phyloP scores from a whole-genome alignment of 2,113 vertebrate genomes.

The Nibea coibor region DNA sequence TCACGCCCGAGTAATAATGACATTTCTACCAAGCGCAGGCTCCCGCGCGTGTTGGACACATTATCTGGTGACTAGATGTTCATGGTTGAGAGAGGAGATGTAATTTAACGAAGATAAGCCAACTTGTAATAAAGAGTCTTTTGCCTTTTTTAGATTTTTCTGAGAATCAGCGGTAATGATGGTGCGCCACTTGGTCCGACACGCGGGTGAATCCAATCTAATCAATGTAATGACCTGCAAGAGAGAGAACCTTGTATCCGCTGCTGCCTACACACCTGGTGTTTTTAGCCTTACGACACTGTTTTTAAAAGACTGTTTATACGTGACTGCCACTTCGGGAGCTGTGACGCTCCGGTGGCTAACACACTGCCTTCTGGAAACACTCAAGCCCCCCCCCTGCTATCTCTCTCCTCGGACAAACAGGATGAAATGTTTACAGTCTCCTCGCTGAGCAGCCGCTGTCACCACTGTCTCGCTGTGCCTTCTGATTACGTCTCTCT shows the following conservation, averaged over 20 bases:
- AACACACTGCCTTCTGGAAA: slow-evolving; percentile 79
- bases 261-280: slow-evolving; percentile 84
- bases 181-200: slow-evolving; percentile 1
- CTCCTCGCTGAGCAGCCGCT: slow-evolving; percentile 61
- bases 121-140: slow-evolving; percentile 28
- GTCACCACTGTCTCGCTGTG: slow-evolving; percentile 78
- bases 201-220: slow-evolving; percentile 11
- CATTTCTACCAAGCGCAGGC: slow-evolving; percentile 44
- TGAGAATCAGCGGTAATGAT: slow-evolving; percentile 13
- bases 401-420: slow-evolving; percentile 34
- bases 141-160: slow-evolving; percentile 26
- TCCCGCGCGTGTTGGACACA: slow-evolving; percentile 28
- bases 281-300: slow-evolving; percentile 89
- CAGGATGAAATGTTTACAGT: slow-evolving; percentile 74
- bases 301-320: slow-evolving; percentile 69
- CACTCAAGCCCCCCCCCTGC: slow-evolving; percentile 36
- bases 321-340: slow-evolving; percentile 72
- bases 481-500: slow-evolving; percentile 74
- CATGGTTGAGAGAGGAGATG: slow-evolving; percentile 19
- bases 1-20: slow-evolving; percentile 12
- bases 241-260: slow-evolving; percentile 63
- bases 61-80: slow-evolving; percentile 31
- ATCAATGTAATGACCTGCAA: slow-evolving; percentile 29
- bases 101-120: slow-evolving; percentile 26
- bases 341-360: slow-evolving; percentile 61